Evolutionary conservation across 2,888 invertebrate genomes (phyloP), one percentile per base, ranked within the genome.

Genomic region (Noctuana brunneofusca): DNA sequence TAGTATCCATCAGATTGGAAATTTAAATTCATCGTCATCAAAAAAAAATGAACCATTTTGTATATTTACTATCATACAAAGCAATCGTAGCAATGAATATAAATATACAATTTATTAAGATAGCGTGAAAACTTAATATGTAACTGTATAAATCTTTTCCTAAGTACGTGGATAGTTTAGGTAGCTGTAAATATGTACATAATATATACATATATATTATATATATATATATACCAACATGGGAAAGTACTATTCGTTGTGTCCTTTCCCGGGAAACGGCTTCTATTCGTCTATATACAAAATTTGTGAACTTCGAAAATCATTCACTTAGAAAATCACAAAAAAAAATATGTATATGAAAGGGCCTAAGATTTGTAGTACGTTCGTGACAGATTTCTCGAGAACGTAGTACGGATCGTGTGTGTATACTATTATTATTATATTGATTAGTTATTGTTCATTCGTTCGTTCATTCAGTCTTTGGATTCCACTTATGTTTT

Each of bases 111-210:
- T 20, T 50, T 50, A 22, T 38, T 58, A 38, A 46, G 14, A 41
- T 22, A n/a, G 52, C 52, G 54, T 54, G 59, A 50, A 50, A 49
- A 49, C 38, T 38, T 27, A 14, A 50, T n/a, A n/a, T n/a, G n/a
- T n/a, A 64, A 57, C 35, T 75, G 72, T 76, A 75, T 72, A 76
- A 71, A 74, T 72, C 69, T 68, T 73, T 72, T 69, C 72, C 74
- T 74, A 78, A 79, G 79, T 83, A 81, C 80, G 76, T 78, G 75
- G 73, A 71, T 73, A 71, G 63, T 20, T 41, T 54, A 73, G 72
- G 69, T 75, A 80, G 73, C 68, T 89, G 88, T 89, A 89, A 71
- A 90, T 88, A 87, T 88, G 87, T 89, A 86, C 75, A 87, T 86
- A 86, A 70, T 73, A 79, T 76, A 78, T 75, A 77, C 71, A 76